Evolutionary conservation across 2,888 invertebrate genomes (phyloP).

Genomic region (Seira musarum): DNA sequence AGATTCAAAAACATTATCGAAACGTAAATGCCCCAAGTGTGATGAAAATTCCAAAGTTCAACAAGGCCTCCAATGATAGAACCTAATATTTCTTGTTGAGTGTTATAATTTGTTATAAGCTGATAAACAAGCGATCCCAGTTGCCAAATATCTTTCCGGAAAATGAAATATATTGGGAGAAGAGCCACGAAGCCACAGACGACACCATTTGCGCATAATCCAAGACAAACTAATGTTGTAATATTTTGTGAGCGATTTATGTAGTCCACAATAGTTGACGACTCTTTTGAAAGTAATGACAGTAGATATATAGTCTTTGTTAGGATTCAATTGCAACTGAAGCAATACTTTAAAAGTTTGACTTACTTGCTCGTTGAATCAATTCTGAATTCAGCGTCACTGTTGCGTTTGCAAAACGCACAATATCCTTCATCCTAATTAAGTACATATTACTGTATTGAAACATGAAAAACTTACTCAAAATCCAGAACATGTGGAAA

Average conservation of each 20-base stretch:
- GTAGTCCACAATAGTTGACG: no score
- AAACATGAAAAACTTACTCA: neutral
- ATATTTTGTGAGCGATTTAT: no score
- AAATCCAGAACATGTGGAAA: neutral
- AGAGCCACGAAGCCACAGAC: neutral
- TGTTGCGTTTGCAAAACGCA: no score
- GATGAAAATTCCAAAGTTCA: neutral
- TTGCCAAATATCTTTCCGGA: slow-evolving; percentile 5
- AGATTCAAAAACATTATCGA: neutral
- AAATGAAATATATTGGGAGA: neutral
- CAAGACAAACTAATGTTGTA: neutral
- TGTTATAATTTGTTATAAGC: neutral
- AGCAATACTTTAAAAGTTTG: no score
- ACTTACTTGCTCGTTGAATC: no score
- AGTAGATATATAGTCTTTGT: no score
- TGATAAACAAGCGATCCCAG: neutral
- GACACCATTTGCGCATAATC: neutral
- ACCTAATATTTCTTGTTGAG: neutral
- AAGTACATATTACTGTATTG: neutral
- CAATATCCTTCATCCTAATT: neutral
- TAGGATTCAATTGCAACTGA: no score
- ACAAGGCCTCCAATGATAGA: neutral
- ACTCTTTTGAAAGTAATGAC: no score
- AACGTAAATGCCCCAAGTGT: neutral
- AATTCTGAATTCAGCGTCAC: no score